A percentile compares a stretch with the other conserved stretches of the same genome.
Evolutionary conservation across 2,797 vertebrate genomes (phyloP).

Genomic region (Saxicola maurus): DNA sequence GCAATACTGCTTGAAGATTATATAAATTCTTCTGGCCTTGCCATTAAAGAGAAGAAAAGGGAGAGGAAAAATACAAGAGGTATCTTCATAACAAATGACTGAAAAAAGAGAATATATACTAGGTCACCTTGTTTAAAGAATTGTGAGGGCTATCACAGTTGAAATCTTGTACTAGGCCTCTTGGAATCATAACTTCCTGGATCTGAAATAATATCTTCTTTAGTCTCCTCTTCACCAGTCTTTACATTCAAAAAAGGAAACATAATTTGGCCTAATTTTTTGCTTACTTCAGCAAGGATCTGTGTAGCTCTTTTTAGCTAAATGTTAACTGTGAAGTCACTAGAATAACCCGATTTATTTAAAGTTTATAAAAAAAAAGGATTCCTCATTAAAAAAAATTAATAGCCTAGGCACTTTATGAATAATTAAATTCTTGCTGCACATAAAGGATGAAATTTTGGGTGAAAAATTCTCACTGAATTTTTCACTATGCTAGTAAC

Average conservation of each 20-base stretch:
- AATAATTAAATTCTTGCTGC: neutral
- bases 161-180: neutral
- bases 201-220: neutral
- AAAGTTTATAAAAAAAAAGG: neutral
- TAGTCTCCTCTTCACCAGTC: neutral
- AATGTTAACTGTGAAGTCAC: neutral
- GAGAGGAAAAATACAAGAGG: neutral
- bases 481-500: neutral
- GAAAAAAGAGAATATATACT: neutral
- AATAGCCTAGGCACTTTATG: neutral
- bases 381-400: neutral
- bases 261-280: neutral
- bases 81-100: neutral
- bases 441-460: neutral
- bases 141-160: neutral
- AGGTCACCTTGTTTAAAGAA: constrained; percentile 3
- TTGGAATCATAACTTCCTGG: neutral
- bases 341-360: neutral
- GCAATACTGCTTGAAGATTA: neutral
- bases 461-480: neutral
- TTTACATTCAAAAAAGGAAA: neutral
- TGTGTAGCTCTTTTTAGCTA: neutral
- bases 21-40: constrained; percentile 12
- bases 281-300: neutral
- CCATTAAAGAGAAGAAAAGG: constrained; percentile 22